These are phyloP conservation scores for Rhagologus leucostigma DNA, from an alignment of 2,113 vertebrate genomes.

Conservation along the genomic window DNA sequence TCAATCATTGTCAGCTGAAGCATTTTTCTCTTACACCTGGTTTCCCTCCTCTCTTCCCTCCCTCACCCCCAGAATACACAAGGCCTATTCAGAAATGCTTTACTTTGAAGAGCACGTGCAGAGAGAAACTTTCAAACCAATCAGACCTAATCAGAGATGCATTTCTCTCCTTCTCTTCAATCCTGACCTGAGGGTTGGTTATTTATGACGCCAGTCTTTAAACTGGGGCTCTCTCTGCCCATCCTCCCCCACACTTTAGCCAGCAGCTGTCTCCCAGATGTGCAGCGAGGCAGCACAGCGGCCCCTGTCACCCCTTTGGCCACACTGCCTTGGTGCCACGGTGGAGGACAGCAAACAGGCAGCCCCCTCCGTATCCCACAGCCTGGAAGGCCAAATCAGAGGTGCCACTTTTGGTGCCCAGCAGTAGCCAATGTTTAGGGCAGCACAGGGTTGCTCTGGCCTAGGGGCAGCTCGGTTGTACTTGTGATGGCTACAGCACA, in stretches of 20 bases:
- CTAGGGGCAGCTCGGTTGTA: not conserved
- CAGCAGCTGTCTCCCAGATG: not conserved
- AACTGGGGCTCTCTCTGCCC: not conserved
- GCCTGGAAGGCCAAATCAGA: not conserved
- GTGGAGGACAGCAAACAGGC: not conserved
- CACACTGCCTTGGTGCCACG: accelerated
- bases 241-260: not conserved
- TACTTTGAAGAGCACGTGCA: not conserved
- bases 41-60: not conserved
- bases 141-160: not conserved
- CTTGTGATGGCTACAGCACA: not conserved
- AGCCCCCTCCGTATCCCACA: not conserved
- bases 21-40: slow-evolving; percentile 13
- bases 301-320: not conserved
- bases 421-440: not conserved
- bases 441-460: not conserved
- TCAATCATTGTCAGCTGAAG: slow-evolving; percentile 44
- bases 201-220: not conserved
- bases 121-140: not conserved
- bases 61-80: not conserved
- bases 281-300: accelerated
- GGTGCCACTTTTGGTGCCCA: not conserved
- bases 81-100: not conserved
- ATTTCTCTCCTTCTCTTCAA: not conserved
- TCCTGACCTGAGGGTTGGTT: not conserved